phyloP scores from a whole-genome alignment of 2,888 invertebrate genomes.

The Chaetoderma sp. region DNA sequence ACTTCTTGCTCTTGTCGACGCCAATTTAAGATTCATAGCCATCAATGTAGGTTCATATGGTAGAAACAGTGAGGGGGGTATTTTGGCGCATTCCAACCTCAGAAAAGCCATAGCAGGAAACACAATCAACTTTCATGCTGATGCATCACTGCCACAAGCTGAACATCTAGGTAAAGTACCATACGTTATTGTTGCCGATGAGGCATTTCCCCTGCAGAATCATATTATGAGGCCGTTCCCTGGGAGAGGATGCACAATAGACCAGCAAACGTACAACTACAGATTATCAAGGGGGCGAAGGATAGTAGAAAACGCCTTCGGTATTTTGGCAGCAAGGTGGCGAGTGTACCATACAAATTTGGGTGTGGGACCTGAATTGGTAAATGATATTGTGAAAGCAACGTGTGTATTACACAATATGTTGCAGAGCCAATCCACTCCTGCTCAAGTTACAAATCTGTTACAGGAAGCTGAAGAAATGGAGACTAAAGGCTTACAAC shows the following conservation, averaged over 20 bases:
- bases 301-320: too few species aligned
- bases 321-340: background rate
- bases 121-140: background rate
- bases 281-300: background rate
- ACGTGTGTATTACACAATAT: background rate
- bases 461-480: background rate
- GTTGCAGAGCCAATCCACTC: background rate
- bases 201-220: too few species aligned
- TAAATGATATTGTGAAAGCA: background rate
- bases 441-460: background rate
- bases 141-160: background rate
- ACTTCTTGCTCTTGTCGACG: background rate
- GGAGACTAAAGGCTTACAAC: background rate
- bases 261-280: background rate
- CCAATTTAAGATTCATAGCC: too few species aligned
- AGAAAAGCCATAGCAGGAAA: background rate
- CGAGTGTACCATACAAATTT: background rate
- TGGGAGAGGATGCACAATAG: background rate
- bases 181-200: too few species aligned
- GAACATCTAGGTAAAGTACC: background rate
- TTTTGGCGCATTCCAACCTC: too few species aligned
- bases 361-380: background rate
- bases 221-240: too few species aligned
- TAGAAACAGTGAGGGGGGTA: too few species aligned
- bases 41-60: too few species aligned